Base-by-base conservation (phyloP, 2,888 invertebrate species). In the Stenchaetothrips biformis region DNA sequence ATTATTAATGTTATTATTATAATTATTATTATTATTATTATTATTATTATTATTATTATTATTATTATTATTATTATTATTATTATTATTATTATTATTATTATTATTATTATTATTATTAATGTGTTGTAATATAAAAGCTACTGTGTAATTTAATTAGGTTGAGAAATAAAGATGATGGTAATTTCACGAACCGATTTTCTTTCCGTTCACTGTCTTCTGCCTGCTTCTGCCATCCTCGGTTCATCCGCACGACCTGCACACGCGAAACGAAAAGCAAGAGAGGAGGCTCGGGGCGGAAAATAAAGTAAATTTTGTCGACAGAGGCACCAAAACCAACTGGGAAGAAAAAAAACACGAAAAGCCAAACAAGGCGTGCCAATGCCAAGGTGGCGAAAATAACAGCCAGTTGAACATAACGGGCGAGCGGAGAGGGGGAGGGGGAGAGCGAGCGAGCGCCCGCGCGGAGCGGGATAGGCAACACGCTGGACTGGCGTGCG, bases 111-210 rank as follows among this genome's bases (percentile, higher is more conserved):
- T 74, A 74, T 74, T 37, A 37, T 37, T 53, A 53, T 53, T 53
- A 53, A 18, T 25, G 67, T 25, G 21, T 25, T 74, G 67, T 74
- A 74, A 74, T 25, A 74, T 74, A 74, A 74, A 53, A 25, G 25
- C 25, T 74, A 74, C 25, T 25, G 67, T 74, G 67, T 74, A 74
- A 74, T 74, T 74, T 6, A 11, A 25, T 74, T 74, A 74, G 67
- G 67, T 25, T 25, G 67, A 74, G 67, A 74, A 74, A 74, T 74
- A 74, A 74, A 74, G 67, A 21, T 74, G 67, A 21, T 74, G 21
- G 67, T 74, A 74, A 74, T 74, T 74, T 74, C 25, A 74, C 67
- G 25, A 2, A 74, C 25, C 25, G 67, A 53, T 8, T 53, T 11
- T 53, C 13, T 18, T 53, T 53, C 18, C 18, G 37, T 37, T n/a